Base-by-base conservation (phyloP, 2,797 vertebrate species). In the Gobionotothen gibberifrons region DNA sequence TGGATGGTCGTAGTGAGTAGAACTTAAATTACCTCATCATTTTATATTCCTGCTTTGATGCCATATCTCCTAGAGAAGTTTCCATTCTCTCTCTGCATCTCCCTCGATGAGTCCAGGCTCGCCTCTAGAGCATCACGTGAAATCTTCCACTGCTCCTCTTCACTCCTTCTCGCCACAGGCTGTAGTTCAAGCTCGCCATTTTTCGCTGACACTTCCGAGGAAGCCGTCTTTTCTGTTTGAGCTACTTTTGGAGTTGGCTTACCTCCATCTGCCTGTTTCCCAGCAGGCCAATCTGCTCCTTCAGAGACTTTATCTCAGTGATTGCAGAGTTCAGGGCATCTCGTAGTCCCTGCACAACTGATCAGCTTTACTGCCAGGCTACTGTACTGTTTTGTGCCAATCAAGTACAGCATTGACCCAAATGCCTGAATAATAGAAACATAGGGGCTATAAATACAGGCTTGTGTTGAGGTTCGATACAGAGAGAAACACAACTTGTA, bases 271-370 rank as follows among this genome's bases (percentile, higher is more conserved):
- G 43, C 15, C 22, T 58, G 22, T 46, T 52, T 69, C 48, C 7
- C 22, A 60, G 29, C 15, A 69, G 49, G 19, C 43, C 55, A 44
- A 39, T 42, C 66, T 47, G 22, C 52, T 55, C 46, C 42, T 65
- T 79, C n/a, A 66, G 56, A 72, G 46, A 78, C 17, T 75, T 68
- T 40, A 58, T 78, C 63, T 53, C 29, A 39, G 48, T 68, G 10
- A 65, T 40, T 22, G 47, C 51, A 42, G 60, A 39, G 36, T 5
- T 22, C 21, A 71, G 39, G 21, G 58, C 22, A 14, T 74, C 46
- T 51, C 15, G 57, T 17, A 47, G 47, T 44, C 54, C 11, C 32
- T 59, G 48, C 11, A 26, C 11, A 36, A 22, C 26, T 7, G 32
- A 44, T 44, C 58, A 7, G 52, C 22, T 36, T 62, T 19, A 21